phyloP scores from a whole-genome alignment of 2,888 invertebrate species.

The Lithophane semibrunnea region DNA sequence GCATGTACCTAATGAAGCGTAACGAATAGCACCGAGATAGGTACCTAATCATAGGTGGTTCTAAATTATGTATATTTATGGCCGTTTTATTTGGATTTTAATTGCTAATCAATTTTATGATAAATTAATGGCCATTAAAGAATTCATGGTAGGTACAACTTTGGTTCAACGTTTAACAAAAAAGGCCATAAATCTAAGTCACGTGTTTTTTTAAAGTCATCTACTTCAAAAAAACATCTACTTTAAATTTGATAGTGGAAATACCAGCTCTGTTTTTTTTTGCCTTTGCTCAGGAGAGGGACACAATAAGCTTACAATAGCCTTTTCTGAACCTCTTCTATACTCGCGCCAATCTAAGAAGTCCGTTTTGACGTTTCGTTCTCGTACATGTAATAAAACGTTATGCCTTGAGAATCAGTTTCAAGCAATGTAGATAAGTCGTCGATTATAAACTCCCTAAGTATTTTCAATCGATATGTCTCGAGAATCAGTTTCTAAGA shows the following conservation, averaged over 20 bases:
- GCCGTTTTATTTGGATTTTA: slow-evolving; percentile 10
- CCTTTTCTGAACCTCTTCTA: background rate
- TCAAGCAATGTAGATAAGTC: too few relatives aligned
- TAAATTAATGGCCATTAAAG: slow-evolving; percentile 26
- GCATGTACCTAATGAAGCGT: background rate
- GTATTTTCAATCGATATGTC: too few relatives aligned
- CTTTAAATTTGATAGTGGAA: slow-evolving; percentile 13
- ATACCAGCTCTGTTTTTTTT: slow-evolving; percentile 2
- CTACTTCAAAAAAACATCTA: too few relatives aligned
- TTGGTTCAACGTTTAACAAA: slow-evolving; percentile 23
- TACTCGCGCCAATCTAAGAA: too few relatives aligned
- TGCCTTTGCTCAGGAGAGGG: background rate
- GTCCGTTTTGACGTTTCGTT: too few relatives aligned
- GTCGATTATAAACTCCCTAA: too few relatives aligned
- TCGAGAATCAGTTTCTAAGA: too few relatives aligned
- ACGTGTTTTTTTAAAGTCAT: slow-evolving; percentile 14
- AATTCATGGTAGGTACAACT: background rate
- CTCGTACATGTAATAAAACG: too few relatives aligned
- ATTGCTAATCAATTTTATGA: slow-evolving; percentile 39
- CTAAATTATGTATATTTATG: slow-evolving; percentile 5
- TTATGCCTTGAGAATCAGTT: too few relatives aligned
- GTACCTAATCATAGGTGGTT: background rate
- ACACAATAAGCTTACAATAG: background rate
- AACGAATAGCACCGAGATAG: background rate
- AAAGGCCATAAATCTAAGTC: slow-evolving; percentile 24